Evolutionary conservation across 2,888 invertebrate species (phyloP), one percentile per base, ranked within the genome.

Genomic region (Morpho achilles): DNA sequence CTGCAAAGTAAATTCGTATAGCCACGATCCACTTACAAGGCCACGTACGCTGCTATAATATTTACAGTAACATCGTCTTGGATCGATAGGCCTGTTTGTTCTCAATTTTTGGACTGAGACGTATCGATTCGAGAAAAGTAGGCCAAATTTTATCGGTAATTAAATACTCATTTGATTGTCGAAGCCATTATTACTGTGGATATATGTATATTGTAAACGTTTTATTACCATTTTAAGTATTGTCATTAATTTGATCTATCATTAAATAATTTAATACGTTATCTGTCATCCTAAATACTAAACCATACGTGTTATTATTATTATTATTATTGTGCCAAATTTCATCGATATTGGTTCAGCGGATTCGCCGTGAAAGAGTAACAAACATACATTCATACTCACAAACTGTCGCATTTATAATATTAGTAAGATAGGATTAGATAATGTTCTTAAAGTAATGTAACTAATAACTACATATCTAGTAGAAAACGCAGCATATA

Each of bases 61-160:
- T 61, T 63, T 59, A 63, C 56, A 54, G 58, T 59, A 49, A 56
- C 57, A 54, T 57, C 53, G 59, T 54, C 59, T 62, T 59, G 56
- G 61, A 76, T 80, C 77, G 72, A 77, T 81, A 74, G 42, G 67
- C 66, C 68, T 73, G 73, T 64, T 64, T 66, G 67, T 72, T 73
- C 68, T 74, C 73, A 64, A 67, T 73, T 62, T 82, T 79, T 69
- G 77, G 72, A 69, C 63, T 65, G 59, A 68, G 65, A 62, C 64
- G 70, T 79, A 85, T 83, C 71, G 85, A 84, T 84, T 81, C 67
- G 67, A 56, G 57, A 70, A 79, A 87, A 85, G 78, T 86, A 84
- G 87, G 84, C 75, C 86, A 79, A 70, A 72, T 66, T 68, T 79
- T 80, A 80, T 79, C 76, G 71, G 63, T 66, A 78, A 76, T 73